These are phyloP conservation scores for Cryptotis parvus DNA, from an alignment of 2,113 vertebrate species.

Conservation along the genomic window DNA sequence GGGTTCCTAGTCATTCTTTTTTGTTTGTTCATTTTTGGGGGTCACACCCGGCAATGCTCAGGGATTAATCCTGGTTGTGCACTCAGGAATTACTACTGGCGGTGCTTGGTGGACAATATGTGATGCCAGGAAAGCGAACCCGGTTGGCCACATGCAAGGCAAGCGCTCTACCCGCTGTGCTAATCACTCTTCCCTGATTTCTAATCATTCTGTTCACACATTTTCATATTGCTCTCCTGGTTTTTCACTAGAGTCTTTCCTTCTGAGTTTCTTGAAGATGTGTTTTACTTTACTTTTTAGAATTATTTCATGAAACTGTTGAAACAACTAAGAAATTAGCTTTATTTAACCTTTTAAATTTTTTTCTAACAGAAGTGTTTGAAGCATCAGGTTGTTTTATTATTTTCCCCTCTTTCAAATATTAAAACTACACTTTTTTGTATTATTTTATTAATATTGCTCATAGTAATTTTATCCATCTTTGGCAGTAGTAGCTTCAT, in stretches of 20 bases:
- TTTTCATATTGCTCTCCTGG: not conserved
- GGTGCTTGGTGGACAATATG: no score
- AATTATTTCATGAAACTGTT: not conserved
- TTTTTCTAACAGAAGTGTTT: not conserved
- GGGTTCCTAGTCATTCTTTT: not conserved
- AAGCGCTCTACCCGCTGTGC: no score
- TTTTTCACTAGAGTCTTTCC: no score
- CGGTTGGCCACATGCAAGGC: no score
- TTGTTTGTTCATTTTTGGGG: no score
- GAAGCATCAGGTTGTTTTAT: not conserved
- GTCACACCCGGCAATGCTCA: no score
- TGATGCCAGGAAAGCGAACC: no score
- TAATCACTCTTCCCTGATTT: no score
- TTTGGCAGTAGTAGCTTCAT: slow-evolving; percentile 20
- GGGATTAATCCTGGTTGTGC: no score
- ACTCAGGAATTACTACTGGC: no score
- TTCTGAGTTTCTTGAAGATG: no score
- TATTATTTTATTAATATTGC: slow-evolving; percentile 12
- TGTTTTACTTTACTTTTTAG: no score
- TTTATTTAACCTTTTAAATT: slow-evolving; percentile 20
- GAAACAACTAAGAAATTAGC: not conserved
- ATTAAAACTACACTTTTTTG: slow-evolving; percentile 28
- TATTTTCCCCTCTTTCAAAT: slow-evolving; percentile 6
- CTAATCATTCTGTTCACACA: not conserved
- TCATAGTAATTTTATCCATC: slow-evolving; percentile 6